Base-by-base conservation (phyloP, 2,888 invertebrate genomes). In the Agonopterix arenella region DNA sequence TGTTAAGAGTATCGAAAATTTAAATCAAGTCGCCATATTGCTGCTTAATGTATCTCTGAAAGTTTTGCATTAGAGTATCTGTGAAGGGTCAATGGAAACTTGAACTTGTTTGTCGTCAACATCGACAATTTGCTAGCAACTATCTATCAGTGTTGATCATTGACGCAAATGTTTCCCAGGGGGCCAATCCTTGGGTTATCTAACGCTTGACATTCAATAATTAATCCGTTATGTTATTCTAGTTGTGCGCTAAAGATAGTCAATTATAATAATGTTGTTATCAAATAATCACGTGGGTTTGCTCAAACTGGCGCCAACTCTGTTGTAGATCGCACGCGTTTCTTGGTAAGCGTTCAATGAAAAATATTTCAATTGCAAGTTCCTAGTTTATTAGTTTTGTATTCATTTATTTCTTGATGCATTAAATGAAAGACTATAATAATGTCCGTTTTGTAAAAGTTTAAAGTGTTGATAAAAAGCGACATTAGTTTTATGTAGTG, bases 141-240 rank as follows among this genome's bases (percentile, higher is more conserved):
- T 60, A 58, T 64, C 57, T 60, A 68, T 64, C 64, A 51, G 53
- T 67, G 52, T 67, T 66, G 58, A 71, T 60, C 66, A 72, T 72
- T 85, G 85, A 85, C 83, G 85, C 74, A 85, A 75, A 66, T 73
- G 57, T 60, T 62, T 28, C 59, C 64, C 57, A 59, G 60, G 68
- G 68, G 69, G 67, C 66, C 66, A 66, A 61, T 68, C 59, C 55
- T 65, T 70, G 65, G 82, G 80, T 84, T 82, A 84, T 81, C 80
- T 66, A 56, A 50, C 52, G 53, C 47, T 58, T 66, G 70, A 66
- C 69, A 64, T 68, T 64, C 58, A 62, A 68, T 77, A 76, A 77
- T 80, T 76, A 75, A 76, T 76, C 73, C 64, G 52, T 61, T 46
- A 55, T 52, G 46, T 49, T 49, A 50, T 50, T 51, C 13, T 54